Evolutionary conservation across 2,797 vertebrate genomes (phyloP).

Genomic region (Gymnocypris eckloni): DNA sequence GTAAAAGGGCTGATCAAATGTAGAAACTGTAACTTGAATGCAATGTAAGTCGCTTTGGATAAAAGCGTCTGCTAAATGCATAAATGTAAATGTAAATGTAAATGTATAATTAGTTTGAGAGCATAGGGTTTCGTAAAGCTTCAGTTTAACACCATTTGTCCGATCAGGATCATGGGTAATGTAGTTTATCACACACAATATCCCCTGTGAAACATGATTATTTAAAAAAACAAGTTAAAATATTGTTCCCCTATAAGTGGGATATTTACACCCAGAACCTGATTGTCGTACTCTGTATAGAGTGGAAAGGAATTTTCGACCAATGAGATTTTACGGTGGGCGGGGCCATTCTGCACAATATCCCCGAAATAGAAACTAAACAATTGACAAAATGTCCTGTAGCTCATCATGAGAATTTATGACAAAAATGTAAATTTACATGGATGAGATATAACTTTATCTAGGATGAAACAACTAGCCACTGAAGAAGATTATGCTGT

Average conservation of each 20-base stretch:
- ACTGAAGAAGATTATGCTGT: background rate
- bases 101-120: background rate
- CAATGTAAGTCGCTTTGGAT: no score
- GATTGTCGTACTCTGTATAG: background rate
- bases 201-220: background rate
- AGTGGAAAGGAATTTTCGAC: background rate
- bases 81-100: no score
- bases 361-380: background rate
- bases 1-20: no score
- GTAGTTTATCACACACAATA: background rate
- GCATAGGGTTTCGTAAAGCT: no score
- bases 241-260: background rate
- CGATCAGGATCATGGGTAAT: background rate
- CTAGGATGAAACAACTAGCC: background rate
- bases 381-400: background rate
- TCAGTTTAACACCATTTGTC: background rate
- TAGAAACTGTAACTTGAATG: no score
- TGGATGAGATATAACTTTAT: background rate
- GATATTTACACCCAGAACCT: background rate
- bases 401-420: background rate
- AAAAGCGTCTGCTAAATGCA: no score
- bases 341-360: background rate
- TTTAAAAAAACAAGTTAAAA: background rate
- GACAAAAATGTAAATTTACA: background rate
- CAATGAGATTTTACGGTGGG: background rate